A percentile compares a stretch with the other conserved stretches of the same genome.
Conservation (phyloP, 2,888 invertebrate species). For the Stenichneumon culpator region DNA sequence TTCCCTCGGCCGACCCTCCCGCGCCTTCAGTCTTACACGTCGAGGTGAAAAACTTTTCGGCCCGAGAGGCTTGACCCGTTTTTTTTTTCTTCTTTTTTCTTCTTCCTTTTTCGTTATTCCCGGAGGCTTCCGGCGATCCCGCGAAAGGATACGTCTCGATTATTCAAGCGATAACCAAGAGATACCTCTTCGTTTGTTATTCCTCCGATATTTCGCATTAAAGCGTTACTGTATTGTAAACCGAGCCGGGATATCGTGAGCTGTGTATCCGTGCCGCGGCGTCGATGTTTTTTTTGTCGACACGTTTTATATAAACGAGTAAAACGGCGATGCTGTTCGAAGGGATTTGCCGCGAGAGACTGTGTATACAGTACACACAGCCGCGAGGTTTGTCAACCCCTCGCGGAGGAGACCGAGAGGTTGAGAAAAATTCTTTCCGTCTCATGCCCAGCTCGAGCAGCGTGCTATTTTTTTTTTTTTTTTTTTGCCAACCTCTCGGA, state of each 20-base stretch:
- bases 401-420: background rate
- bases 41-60: constrained; percentile 62
- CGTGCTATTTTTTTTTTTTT: constrained; percentile 13
- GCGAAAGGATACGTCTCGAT: background rate
- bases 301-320: too few species aligned
- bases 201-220: background rate
- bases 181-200: background rate
- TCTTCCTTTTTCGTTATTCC: constrained; percentile 42
- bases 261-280: background rate
- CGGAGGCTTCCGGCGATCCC: constrained; percentile 9
- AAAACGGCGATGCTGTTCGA: too few species aligned
- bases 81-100: background rate
- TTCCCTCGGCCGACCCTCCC: constrained; percentile 28
- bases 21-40: constrained; percentile 47
- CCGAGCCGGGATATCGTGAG: background rate
- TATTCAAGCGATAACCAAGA: constrained; percentile 14
- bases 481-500: constrained; percentile 24
- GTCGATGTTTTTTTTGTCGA: background rate
- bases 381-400: background rate
- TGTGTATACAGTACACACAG: too few species aligned
- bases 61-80: constrained; percentile 48
- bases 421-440: background rate
- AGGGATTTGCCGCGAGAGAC: too few species aligned
- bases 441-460: background rate
- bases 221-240: background rate